phyloP scores from a whole-genome alignment of 2,888 invertebrate genomes.

The Atrina japonica region DNA sequence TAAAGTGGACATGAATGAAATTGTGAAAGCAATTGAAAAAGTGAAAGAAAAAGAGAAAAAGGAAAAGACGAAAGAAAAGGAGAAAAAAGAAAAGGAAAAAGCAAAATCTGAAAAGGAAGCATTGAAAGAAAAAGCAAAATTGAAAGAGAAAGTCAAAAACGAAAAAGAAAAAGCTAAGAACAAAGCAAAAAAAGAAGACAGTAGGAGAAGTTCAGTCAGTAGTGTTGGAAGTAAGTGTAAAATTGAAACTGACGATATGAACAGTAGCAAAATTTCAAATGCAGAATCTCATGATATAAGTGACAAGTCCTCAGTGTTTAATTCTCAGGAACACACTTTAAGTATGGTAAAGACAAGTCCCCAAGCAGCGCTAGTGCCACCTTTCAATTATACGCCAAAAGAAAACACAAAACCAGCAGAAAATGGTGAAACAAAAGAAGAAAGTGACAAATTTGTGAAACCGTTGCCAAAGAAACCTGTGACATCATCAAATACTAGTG shows the following conservation, averaged over 20 bases:
- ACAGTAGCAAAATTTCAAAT: slow-evolving; percentile 3
- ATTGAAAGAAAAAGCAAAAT: slow-evolving; percentile 1
- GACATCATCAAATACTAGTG: neutral
- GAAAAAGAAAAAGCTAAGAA: slow-evolving; percentile 31
- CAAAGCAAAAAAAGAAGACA: slow-evolving; percentile 40
- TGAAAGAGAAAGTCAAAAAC: slow-evolving; percentile 9
- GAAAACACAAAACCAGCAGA: slow-evolving; percentile 9
- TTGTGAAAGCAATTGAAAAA: slow-evolving; percentile 24
- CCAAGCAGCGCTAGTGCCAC: slow-evolving; percentile 81
- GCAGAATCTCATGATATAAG: neutral
- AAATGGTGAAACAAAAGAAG: slow-evolving; percentile 21
- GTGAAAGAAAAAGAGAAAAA: slow-evolving; percentile 36
- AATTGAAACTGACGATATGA: slow-evolving; percentile 1
- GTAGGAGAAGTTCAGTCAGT: slow-evolving; percentile 18
- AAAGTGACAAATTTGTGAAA: slow-evolving; percentile 24
- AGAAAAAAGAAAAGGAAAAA: slow-evolving; percentile 33
- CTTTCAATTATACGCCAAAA: slow-evolving; percentile 82
- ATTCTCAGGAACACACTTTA: neutral
- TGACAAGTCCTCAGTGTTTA: neutral
- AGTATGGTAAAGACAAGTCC: slow-evolving; percentile 44
- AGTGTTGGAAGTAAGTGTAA: neutral
- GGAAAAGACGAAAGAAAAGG: slow-evolving; percentile 23
- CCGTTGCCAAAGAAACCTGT: neutral
- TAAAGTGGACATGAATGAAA: slow-evolving; percentile 49
- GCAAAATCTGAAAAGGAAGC: slow-evolving; percentile 32